phyloP scores from a whole-genome alignment of 2,797 vertebrate species.

The Botia kubotai region DNA sequence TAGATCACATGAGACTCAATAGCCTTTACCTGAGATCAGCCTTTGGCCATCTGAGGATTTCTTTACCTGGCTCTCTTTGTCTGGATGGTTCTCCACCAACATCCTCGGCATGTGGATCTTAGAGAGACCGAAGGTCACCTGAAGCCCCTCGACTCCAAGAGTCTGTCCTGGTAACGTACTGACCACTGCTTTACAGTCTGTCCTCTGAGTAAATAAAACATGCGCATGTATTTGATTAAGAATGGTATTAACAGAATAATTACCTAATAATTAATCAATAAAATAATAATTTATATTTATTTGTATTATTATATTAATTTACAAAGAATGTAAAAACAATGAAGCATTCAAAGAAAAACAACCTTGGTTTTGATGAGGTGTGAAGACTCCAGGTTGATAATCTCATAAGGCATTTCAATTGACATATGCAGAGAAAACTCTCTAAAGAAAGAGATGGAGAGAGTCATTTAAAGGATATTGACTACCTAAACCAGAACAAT shows the following conservation, averaged over 20 bases:
- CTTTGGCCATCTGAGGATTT: background rate
- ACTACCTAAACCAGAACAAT: background rate
- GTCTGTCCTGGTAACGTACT: conserved; percentile 76
- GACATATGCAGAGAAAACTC: conserved; percentile 82
- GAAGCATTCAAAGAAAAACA: background rate
- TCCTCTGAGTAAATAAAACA: conserved; percentile 70
- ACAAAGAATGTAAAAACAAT: background rate
- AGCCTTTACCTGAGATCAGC: too few relatives aligned
- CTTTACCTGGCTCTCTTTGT: conserved; percentile 84
- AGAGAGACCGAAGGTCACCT: conserved; percentile 75
- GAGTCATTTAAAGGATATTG: background rate
- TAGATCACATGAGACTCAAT: too few relatives aligned
- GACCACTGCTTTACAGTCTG: conserved; percentile 84
- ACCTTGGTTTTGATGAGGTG: conserved; percentile 84
- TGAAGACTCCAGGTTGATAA: conserved; percentile 75
- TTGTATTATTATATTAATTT: background rate
- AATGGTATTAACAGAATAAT: too few relatives aligned
- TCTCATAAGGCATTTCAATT: conserved; percentile 83
- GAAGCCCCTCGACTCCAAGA: conserved; percentile 78
- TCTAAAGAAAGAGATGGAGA: conserved; percentile 55
- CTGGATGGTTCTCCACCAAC: conserved; percentile 88
- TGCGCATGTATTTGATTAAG: too few relatives aligned
- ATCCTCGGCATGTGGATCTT: conserved; percentile 83
- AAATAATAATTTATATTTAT: too few relatives aligned
- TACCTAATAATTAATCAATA: too few relatives aligned